Conservation (phyloP, 2,797 vertebrate species). For the Otus scops region DNA sequence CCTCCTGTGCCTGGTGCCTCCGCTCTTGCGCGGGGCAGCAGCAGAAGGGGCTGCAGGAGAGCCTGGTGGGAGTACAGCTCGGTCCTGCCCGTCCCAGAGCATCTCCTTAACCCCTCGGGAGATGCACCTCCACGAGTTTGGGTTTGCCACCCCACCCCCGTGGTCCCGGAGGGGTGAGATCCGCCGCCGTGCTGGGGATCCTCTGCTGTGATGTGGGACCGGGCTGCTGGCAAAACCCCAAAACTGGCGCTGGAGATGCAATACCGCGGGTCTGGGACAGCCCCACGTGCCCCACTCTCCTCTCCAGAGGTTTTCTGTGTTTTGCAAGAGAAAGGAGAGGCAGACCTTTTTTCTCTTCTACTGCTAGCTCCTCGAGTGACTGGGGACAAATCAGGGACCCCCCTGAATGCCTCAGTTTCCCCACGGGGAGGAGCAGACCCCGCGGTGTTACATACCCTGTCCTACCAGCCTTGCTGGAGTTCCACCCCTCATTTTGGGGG, state of each 20-base stretch:
- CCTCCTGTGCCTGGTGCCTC: neutral
- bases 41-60: neutral
- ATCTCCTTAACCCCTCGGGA: neutral
- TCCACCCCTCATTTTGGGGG: neutral
- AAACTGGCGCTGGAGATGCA: accelerated
- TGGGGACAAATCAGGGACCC: neutral
- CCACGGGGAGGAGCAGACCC: neutral
- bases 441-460: accelerated
- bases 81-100: neutral
- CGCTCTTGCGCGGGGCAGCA: accelerated
- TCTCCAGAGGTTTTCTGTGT: neutral
- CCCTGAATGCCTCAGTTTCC: neutral
- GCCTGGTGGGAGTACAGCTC: neutral
- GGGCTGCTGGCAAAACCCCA: neutral
- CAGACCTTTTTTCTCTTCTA: neutral
- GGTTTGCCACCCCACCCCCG: neutral
- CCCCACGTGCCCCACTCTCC: neutral
- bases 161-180: accelerated
- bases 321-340: neutral
- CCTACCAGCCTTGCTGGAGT: accelerated
- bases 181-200: accelerated
- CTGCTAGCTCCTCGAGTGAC: neutral
- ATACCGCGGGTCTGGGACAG: accelerated
- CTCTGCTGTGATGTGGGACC: neutral
- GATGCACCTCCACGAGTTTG: accelerated